Evolutionary conservation across 2,888 invertebrate genomes (phyloP).

Genomic region (Lydus trimaculatus): DNA sequence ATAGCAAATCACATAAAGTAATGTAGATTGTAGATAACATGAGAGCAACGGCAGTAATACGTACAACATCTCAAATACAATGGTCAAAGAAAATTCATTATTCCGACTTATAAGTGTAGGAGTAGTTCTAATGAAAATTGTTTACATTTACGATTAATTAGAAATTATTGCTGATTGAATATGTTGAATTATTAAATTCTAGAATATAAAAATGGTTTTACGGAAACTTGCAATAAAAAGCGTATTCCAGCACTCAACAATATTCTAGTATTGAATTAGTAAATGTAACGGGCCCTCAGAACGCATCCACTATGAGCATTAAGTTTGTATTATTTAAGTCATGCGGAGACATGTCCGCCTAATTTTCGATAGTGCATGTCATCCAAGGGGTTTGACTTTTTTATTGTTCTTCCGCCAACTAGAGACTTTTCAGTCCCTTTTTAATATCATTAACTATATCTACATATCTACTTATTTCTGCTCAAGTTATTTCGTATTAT

Average conservation of each 20-base stretch:
- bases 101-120: slow-evolving; percentile 15
- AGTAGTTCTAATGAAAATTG: slow-evolving; percentile 27
- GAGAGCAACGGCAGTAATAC: slow-evolving; percentile 13
- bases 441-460: neutral
- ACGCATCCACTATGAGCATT: slow-evolving; percentile 37
- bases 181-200: neutral
- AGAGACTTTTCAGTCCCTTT: neutral
- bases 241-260: slow-evolving; percentile 12
- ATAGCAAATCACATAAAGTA: slow-evolving; percentile 53
- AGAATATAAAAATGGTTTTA: neutral
- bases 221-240: neutral
- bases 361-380: slow-evolving; percentile 51
- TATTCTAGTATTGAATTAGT: slow-evolving; percentile 30
- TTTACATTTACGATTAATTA: neutral
- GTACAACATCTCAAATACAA: slow-evolving; percentile 30
- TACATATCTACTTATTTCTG: neutral
- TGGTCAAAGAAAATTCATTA: slow-evolving; percentile 27
- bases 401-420: slow-evolving; percentile 22
- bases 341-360: slow-evolving; percentile 45
- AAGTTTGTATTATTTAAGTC: slow-evolving; percentile 50
- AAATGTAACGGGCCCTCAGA: slow-evolving; percentile 43
- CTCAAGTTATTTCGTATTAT: neutral
- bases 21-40: slow-evolving; percentile 51
- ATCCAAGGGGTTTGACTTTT: slow-evolving; percentile 31
- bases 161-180: neutral